A percentile compares a stretch with the other conserved stretches of the same genome.
These are phyloP conservation scores for Tolypeutes matacus DNA, from an alignment of 2,797 vertebrate species.

Conservation along the genomic window DNA sequence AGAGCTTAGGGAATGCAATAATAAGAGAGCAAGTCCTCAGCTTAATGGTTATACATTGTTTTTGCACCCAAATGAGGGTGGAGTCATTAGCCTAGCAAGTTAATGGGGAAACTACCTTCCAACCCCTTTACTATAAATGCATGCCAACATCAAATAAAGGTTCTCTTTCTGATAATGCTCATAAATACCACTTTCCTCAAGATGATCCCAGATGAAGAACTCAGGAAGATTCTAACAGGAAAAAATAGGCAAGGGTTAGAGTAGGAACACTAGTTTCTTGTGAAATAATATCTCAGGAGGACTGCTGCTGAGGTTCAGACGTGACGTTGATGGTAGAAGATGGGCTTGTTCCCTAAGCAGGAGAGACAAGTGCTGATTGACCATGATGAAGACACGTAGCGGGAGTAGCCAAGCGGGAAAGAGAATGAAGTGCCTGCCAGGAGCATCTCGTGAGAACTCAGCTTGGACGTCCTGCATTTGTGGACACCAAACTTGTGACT, in stretches of 20 bases:
- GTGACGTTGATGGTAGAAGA: conserved; percentile 57
- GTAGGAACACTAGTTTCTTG: conserved; percentile 50
- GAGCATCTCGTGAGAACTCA: not conserved
- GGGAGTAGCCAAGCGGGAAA: conserved; percentile 40
- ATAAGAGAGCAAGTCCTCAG: not conserved
- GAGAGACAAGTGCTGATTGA: conserved; percentile 72
- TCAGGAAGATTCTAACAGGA: not conserved
- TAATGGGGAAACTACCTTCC: not conserved
- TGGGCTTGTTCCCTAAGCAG: conserved; percentile 53
- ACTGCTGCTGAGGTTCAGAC: not conserved
- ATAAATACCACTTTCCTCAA: not conserved
- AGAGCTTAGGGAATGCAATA: not conserved
- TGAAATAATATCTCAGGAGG: conserved; percentile 58
- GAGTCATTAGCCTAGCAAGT: not conserved
- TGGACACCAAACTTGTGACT: conserved; percentile 58
- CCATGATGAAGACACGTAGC: conserved; percentile 67
- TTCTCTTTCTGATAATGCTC: conserved; percentile 36
- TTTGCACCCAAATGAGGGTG: not conserved
- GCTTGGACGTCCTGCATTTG: conserved; percentile 34
- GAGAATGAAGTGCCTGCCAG: conserved; percentile 52
- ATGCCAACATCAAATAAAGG: not conserved
- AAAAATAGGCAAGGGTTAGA: conserved; percentile 2
- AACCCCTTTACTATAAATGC: not conserved
- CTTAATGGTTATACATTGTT: not conserved
- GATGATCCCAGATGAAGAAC: not conserved